Conservation (phyloP, 2,888 invertebrate species). For the Lithophane socia region DNA sequence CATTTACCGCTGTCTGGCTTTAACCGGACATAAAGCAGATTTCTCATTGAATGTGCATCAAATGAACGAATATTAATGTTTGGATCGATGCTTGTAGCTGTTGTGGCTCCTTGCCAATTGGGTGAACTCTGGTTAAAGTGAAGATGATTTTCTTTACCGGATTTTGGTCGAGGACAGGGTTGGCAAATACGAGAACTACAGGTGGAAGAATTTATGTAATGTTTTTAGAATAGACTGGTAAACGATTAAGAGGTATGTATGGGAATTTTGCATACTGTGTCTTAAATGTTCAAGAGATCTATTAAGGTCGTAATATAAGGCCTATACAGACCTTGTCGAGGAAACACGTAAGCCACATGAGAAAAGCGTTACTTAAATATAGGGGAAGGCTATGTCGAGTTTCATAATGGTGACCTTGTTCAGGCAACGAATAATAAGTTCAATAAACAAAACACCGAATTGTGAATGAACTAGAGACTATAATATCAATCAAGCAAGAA, state of each 20-base stretch:
- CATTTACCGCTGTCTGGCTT: slow-evolving; percentile 42
- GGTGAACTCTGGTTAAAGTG: slow-evolving; percentile 61
- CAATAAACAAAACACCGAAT: neutral
- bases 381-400: no score
- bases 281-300: neutral
- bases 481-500: neutral
- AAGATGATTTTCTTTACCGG: slow-evolving; percentile 51
- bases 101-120: slow-evolving; percentile 79
- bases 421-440: neutral
- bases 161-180: slow-evolving; percentile 39
- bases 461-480: neutral
- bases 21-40: slow-evolving; percentile 64
- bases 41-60: slow-evolving; percentile 67
- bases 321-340: neutral
- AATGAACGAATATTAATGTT: slow-evolving; percentile 81
- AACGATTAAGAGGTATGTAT: neutral
- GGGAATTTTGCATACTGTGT: neutral
- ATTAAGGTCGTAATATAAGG: neutral
- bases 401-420: neutral
- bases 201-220: slow-evolving; percentile 2
- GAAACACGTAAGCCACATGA: neutral
- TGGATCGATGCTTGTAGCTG: slow-evolving; percentile 74
- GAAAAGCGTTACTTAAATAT: neutral
- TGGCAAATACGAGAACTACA: slow-evolving; percentile 25
- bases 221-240: neutral